These are phyloP conservation scores for Hydra vulgaris DNA, from an alignment of 30 jellyfish, hydroid and myxozoan genomes.

Conservation along the genomic window DNA sequence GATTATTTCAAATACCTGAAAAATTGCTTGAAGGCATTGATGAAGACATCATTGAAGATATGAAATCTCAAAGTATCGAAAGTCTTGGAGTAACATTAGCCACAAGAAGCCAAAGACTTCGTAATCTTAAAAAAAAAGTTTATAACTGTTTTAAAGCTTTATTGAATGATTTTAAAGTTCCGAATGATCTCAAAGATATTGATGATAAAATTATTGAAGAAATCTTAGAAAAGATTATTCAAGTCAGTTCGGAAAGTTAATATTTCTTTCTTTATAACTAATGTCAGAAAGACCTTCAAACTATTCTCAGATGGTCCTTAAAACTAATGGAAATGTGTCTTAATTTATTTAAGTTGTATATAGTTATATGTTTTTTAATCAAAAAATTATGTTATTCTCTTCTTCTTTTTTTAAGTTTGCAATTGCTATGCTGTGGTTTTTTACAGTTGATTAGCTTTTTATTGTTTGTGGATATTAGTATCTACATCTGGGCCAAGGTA, in stretches of 20 bases:
- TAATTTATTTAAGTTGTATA: too few relatives aligned
- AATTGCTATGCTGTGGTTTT: too few relatives aligned
- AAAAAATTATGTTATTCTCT: too few relatives aligned
- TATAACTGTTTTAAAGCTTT: constrained; percentile 9
- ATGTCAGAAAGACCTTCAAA: too few relatives aligned
- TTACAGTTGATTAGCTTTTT: too few relatives aligned
- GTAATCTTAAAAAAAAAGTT: constrained; percentile 48
- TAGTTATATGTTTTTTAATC: too few relatives aligned
- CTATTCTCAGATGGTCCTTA: too few relatives aligned
- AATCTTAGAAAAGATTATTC: constrained; percentile 3
- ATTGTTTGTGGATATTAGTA: too few relatives aligned
- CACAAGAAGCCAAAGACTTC: constrained; percentile 69
- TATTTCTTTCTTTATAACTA: background rate
- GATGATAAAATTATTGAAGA: constrained; percentile 3
- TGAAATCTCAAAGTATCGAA: background rate
- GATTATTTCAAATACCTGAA: constrained; percentile 4
- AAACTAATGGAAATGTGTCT: too few relatives aligned
- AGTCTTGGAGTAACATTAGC: constrained; percentile 28
- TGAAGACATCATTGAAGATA: constrained; percentile 22
- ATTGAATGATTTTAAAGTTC: background rate
- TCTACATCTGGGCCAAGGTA: too few relatives aligned
- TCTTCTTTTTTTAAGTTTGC: too few relatives aligned
- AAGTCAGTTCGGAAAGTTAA: background rate
- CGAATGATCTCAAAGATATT: background rate
- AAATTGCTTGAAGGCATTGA: constrained; percentile 11